A percentile compares a stretch with the other conserved stretches of the same genome.
Evolutionary conservation across 2,797 vertebrate species (phyloP).

Genomic region (Momotus momota): DNA sequence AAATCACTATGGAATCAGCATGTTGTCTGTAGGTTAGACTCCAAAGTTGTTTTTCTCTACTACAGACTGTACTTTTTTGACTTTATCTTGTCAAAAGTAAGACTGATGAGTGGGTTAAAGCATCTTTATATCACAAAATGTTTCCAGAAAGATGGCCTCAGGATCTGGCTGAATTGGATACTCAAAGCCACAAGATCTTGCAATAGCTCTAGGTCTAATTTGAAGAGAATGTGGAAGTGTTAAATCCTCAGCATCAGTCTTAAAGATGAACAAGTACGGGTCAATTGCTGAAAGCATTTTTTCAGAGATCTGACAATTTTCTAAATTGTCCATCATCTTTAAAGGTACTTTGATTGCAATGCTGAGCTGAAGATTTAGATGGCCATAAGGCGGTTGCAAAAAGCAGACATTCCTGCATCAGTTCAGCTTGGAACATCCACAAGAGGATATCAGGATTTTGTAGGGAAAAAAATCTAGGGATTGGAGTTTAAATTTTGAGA

Average conservation of each 20-base stretch:
- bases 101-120: constrained; percentile 39
- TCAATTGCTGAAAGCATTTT: constrained; percentile 61
- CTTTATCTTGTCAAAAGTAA: constrained; percentile 33
- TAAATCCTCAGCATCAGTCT: constrained; percentile 60
- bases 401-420: neutral
- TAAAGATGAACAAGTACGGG: constrained; percentile 39
- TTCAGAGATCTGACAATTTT: constrained; percentile 61
- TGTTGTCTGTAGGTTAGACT: neutral
- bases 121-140: constrained; percentile 37
- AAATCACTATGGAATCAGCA: neutral
- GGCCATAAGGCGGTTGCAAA: neutral
- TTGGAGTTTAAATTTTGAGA: neutral
- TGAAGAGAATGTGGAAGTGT: constrained; percentile 45
- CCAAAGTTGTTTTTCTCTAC: neutral
- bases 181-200: constrained; percentile 33
- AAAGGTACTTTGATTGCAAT: constrained; percentile 44
- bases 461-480: neutral
- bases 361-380: neutral
- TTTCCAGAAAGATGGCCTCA: constrained; percentile 38
- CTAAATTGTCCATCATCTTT: constrained; percentile 67
- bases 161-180: constrained; percentile 46
- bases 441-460: neutral
- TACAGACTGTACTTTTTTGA: neutral
- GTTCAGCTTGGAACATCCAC: neutral
- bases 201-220: constrained; percentile 29